Base-by-base conservation (phyloP, 2,113 vertebrate genomes). In the Scophthalmus maximus region DNA sequence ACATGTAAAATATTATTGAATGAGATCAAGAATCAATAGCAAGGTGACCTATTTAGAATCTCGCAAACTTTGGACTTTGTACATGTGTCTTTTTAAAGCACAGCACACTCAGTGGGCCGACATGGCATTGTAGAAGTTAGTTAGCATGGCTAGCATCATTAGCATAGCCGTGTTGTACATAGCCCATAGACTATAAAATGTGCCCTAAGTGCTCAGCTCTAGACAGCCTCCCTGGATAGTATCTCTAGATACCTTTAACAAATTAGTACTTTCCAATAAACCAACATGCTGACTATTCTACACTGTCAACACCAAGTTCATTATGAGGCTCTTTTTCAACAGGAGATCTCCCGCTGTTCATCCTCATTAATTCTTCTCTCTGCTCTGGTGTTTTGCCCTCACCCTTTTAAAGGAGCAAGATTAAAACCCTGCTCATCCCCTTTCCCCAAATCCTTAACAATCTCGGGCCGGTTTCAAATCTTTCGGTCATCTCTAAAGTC, bases 211-310 rank as follows among this genome's bases (percentile, higher is more conserved):
- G 22, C 17, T 66, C 32, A 34, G 59, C 22, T 67, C 30, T 11
- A 40, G 14, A 40, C 36, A 27, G 23, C 9, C 32, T 78, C 63
- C 27, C 10, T 1, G 20, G 52, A 74, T 55, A 27, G 9, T 8
- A 36, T 71, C 69, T 68, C 18, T 14, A 36, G 38, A 76, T 42
- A 29, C 51, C 40, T 69, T 53, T 22, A 44, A 49, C 30, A 65
- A 78, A 77, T 82, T 49, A 79, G 36, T 62, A 49, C 50, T 53
- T 68, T 52, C 75, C 60, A 60, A 42, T 52, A 47, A 72, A 67
- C 52, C 49, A 67, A 55, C 50, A 44, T 6, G 17, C 38, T 27
- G 25, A n/a, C 27, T 52, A 51, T 42, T 69, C 36, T 20, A 10
- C 47, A 14, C 42, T 14, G 42, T 14, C 34, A 36, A 27, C 62